phyloP scores from a whole-genome alignment of 2,113 vertebrate species.

The Misgurnus anguillicaudatus region DNA sequence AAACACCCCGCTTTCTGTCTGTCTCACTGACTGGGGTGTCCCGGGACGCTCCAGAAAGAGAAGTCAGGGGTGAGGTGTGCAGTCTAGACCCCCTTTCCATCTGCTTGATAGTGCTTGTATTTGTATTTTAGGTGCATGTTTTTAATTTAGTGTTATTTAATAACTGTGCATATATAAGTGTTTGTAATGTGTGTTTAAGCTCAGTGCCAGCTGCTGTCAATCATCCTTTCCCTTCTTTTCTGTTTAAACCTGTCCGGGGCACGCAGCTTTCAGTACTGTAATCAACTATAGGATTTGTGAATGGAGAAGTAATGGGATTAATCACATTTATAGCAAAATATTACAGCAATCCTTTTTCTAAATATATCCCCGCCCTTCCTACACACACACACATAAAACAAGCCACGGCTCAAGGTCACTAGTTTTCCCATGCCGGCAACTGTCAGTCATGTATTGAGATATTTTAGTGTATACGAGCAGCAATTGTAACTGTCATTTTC shows the following conservation, averaged over 20 bases:
- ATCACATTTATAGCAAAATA: conserved; percentile 35
- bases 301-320: conserved; percentile 53
- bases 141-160: neutral
- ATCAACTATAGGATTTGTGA: conserved; percentile 51
- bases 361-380: conserved; percentile 18
- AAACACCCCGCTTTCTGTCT: conserved; percentile 54
- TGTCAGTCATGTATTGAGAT: neutral
- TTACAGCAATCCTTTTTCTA: conserved; percentile 46
- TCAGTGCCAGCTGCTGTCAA: conserved; percentile 21
- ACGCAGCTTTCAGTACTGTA: conserved; percentile 37
- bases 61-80: conserved; percentile 39
- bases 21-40: conserved; percentile 51
- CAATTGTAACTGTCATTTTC: too few relatives aligned
- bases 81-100: conserved; percentile 41
- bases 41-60: conserved; percentile 34
- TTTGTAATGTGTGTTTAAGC: conserved; percentile 1
- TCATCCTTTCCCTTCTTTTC: conserved; percentile 25
- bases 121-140: neutral
- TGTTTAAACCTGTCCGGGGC: conserved; percentile 23
- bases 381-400: conserved; percentile 17
- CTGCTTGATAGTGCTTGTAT: conserved; percentile 34
- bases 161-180: neutral
- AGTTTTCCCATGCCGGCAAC: neutral
- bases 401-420: conserved; percentile 38
- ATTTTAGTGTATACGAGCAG: neutral